A percentile compares a stretch with the other conserved stretches of the same genome.
Conservation (phyloP, 2,888 invertebrate genomes). For the Nymphalis polychloros region DNA sequence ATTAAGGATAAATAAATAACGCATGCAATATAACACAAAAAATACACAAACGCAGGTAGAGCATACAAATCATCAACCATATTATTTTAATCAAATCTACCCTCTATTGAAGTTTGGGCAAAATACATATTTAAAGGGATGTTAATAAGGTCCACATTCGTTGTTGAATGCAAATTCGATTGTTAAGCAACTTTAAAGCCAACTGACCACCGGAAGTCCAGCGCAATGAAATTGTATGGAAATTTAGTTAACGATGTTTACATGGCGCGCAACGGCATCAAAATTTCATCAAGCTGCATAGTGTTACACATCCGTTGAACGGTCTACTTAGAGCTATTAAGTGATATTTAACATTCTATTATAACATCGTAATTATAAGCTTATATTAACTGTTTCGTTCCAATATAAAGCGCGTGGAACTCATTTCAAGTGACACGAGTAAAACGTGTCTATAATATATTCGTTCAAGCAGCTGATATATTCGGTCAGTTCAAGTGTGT, state of each 20-base stretch:
- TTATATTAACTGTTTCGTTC: too few relatives aligned
- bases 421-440: too few relatives aligned
- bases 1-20: too few relatives aligned
- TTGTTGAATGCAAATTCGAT: background rate
- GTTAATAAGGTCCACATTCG: background rate
- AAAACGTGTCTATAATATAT: too few relatives aligned
- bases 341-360: background rate
- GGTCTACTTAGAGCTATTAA: background rate
- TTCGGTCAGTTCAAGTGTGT: too few relatives aligned
- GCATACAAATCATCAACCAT: too few relatives aligned
- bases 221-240: conserved; percentile 3
- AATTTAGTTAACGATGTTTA: conserved; percentile 7
- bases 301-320: background rate
- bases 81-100: background rate
- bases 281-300: conserved; percentile 1
- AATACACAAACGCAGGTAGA: too few relatives aligned
- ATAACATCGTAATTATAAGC: background rate
- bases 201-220: background rate
- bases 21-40: too few relatives aligned
- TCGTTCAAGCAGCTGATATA: too few relatives aligned
- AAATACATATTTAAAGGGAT: background rate
- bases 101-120: too few relatives aligned
- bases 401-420: too few relatives aligned
- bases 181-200: conserved; percentile 9
- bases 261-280: background rate